phyloP scores from a whole-genome alignment of 2,797 vertebrate genomes.

The Enteromius radiatus region DNA sequence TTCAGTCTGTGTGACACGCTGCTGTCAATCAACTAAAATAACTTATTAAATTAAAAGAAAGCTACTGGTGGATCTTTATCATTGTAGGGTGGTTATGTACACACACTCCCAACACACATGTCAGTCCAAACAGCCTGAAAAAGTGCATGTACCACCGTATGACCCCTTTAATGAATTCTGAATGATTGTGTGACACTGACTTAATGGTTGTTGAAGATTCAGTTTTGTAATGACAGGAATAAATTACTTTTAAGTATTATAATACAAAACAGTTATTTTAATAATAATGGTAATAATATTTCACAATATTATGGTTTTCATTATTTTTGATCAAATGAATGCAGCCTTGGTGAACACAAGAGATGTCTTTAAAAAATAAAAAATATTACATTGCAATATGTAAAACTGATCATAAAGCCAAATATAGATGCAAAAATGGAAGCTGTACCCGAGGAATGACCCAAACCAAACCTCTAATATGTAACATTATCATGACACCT shows the following conservation, averaged over 20 bases:
- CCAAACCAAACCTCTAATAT: neutral
- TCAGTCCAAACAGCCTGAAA: too few species aligned
- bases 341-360: neutral
- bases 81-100: too few species aligned
- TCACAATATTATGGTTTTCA: neutral
- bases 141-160: too few species aligned
- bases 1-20: too few species aligned
- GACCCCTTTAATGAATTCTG: constrained; percentile 1
- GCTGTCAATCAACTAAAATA: too few species aligned
- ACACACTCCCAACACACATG: too few species aligned
- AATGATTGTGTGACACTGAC: neutral
- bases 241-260: neutral
- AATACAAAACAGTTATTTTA: neutral
- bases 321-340: neutral
- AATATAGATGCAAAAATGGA: neutral
- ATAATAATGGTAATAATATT: neutral
- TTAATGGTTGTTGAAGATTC: neutral
- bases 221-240: neutral
- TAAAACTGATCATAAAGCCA: neutral
- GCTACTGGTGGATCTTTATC: too few species aligned
- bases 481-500: neutral
- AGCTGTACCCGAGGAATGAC: neutral
- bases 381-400: neutral
- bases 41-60: too few species aligned
- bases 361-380: neutral